Base-by-base conservation (phyloP, 2,888 invertebrate species). In the Leptothorax acervorum region DNA sequence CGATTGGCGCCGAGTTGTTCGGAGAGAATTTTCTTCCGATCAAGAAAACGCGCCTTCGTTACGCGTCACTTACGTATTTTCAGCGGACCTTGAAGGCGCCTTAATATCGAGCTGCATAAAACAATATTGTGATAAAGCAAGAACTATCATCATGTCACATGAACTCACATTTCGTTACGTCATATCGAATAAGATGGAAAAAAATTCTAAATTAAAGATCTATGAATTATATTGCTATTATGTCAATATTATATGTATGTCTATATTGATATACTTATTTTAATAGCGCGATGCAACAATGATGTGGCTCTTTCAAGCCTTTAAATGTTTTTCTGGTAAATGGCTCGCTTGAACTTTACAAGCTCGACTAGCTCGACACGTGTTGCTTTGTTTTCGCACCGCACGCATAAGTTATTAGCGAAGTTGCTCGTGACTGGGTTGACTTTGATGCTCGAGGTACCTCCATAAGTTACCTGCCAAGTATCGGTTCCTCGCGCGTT, bases 21-120 rank as follows among this genome's bases (percentile, higher is more conserved):
- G 42, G n/a, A 39, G 74, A 73, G 74, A 74, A 73, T 74, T 62
- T 60, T 48, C 75, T 48, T 73, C 23, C 48, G 35, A 73, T 51
- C 74, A 48, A 39, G 39, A 45, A 60, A 74, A 62, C 45, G 23
- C 23, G 35, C 57, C 45, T 45, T 35, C 18, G 2, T 71, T 60
- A 48, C 35, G 55, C 5, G 75, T 39, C 55, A 45, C 8, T 9
- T 65, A 42, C 42, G 51, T 53, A 66, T 12, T 42, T 70, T 57
- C 45, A 45, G 42, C 9, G 55, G 6, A 57, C 71, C 78, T 78
- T 78, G 68, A 78, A 53, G 45, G 2, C 42, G n/a, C 42, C n/a
- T 45, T 42, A 55, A 78, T 55, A 53, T 55, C 55, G 31, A 31
- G 45, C 55, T 57, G n/a, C 55, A 55, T 78, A 45, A 78, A 76